Percentiles rank a stretch among this genome's conserved stretches.
Evolutionary conservation across 2,113 vertebrate genomes (phyloP).

Genomic region (Anas platyrhynchos): DNA sequence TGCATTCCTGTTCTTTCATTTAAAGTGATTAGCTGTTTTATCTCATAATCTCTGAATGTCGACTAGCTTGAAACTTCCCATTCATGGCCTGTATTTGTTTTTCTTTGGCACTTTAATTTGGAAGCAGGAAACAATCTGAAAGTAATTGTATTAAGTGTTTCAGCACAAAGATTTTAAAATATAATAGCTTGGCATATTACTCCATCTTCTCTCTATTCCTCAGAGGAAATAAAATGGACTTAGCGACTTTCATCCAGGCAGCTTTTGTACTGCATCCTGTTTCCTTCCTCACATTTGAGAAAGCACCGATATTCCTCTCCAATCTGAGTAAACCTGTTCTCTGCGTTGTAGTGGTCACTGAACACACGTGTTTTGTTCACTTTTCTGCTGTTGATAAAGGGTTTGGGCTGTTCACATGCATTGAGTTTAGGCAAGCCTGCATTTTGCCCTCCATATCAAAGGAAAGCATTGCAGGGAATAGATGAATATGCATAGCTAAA

Average conservation of each 20-base stretch:
- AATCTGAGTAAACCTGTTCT: not conserved
- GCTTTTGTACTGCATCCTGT: constrained; percentile 67
- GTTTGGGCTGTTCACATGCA: not conserved
- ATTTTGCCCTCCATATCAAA: not conserved
- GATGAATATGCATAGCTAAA: not conserved
- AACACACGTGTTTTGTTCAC: not conserved
- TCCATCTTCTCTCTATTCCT: constrained; percentile 34
- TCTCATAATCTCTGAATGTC: not conserved
- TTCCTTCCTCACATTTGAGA: constrained; percentile 55
- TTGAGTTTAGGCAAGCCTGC: not conserved
- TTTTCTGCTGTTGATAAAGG: not conserved
- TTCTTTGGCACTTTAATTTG: constrained; percentile 30
- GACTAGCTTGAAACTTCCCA: not conserved
- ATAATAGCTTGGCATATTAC: constrained; percentile 49
- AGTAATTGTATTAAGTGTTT: constrained; percentile 47
- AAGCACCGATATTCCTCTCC: not conserved
- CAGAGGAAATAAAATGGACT: constrained; percentile 55
- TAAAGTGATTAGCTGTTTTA: constrained; percentile 4
- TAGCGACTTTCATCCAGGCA: constrained; percentile 36
- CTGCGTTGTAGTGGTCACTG: not conserved
- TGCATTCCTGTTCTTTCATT: not conserved
- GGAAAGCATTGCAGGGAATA: not conserved
- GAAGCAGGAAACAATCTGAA: constrained; percentile 71
- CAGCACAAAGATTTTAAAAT: constrained; percentile 47
- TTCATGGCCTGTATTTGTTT: not conserved